Evolutionary conservation across 2,797 vertebrate genomes (phyloP), one percentile per base, ranked within the genome.

Genomic region (Pachyuromys duprasi): DNA sequence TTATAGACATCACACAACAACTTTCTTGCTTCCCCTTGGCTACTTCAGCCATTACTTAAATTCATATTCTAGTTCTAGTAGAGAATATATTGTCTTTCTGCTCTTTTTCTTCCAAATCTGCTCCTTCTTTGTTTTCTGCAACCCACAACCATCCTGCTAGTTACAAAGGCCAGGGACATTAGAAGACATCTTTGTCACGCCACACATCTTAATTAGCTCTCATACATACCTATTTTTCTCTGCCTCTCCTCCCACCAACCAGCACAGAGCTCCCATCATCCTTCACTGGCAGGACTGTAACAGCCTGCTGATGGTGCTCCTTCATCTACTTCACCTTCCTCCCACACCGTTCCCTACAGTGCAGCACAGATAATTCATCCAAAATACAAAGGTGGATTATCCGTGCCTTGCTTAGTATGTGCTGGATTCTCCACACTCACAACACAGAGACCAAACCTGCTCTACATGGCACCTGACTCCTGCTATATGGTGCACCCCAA

Each of bases 61-160:
- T 75, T 87, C 53, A 42, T 6, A 39, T 45, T 95, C 69, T 94
- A 3, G 78, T 45, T 94, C 70, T 94, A 1, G 69, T 45, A 42
- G 1, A 76, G 36, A 81, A 36, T 67, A 0, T 42, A 12, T 39
- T 86, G 67, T 86, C 22, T 80, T 9, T 15, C 75, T 65, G 31
- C 22, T 49, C 14, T 15, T 33, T 17, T 83, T 5, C 17, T 31
- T 65, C 87, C 6, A 89, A 36, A 76, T 83, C 69, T 60, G 24
- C 36, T 84, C 31, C 72, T 88, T 75, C 24, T n/a, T 36, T 42
- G 36, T 82, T 86, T 84, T 15, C 5, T 49, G 3, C 65, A 49
- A 63, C 42, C 28, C 24, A 60, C 26, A 53, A 14, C 36, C 63
- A 65, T 69, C 65, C 17, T 28, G 83, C 60, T 70, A 62, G 74